Conservation (phyloP, 2,888 invertebrate species). For the Oscheius sp. region DNA sequence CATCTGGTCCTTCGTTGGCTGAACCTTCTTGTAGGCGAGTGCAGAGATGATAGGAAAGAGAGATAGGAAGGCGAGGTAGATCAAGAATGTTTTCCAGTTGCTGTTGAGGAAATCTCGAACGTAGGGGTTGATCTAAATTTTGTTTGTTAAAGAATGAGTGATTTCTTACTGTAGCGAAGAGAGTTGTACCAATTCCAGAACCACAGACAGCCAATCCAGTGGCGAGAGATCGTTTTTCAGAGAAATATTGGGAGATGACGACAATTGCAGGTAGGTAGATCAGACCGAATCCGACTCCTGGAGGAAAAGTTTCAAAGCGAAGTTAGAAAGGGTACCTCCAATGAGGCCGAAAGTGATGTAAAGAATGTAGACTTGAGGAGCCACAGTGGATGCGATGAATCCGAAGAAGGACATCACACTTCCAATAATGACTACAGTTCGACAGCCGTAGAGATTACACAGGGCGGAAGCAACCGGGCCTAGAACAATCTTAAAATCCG, state of each 20-base stretch:
- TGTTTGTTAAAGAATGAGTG: neutral
- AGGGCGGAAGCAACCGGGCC: constrained; percentile 94
- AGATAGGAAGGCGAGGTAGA: constrained; percentile 86
- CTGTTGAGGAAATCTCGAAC: constrained; percentile 52
- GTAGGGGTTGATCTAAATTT: constrained; percentile 63
- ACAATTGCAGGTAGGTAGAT: constrained; percentile 98
- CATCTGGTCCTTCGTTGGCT: constrained; percentile 63
- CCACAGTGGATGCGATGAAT: constrained; percentile 85
- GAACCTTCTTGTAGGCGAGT: constrained; percentile 81
- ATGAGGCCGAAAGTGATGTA: constrained; percentile 92
- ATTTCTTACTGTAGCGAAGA: constrained; percentile 81
- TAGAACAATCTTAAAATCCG: constrained; percentile 73
- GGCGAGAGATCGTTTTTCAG: constrained; percentile 90
- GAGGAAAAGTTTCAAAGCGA: constrained; percentile 40
- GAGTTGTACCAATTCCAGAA: constrained; percentile 92
- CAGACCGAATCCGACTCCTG: constrained; percentile 92
- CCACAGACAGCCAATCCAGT: constrained; percentile 94
- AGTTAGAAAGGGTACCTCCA: constrained; percentile 78
- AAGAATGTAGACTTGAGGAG: constrained; percentile 78
- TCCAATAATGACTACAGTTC: constrained; percentile 88
- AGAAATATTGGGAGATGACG: constrained; percentile 95
- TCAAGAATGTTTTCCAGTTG: constrained; percentile 88
- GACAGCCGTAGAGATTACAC: constrained; percentile 94
- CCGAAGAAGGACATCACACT: constrained; percentile 82
- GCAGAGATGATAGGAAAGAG: constrained; percentile 90